Evolutionary conservation across 2,888 invertebrate genomes (phyloP), one percentile per base, ranked within the genome.

Genomic region (Heterodera filipjevi): DNA sequence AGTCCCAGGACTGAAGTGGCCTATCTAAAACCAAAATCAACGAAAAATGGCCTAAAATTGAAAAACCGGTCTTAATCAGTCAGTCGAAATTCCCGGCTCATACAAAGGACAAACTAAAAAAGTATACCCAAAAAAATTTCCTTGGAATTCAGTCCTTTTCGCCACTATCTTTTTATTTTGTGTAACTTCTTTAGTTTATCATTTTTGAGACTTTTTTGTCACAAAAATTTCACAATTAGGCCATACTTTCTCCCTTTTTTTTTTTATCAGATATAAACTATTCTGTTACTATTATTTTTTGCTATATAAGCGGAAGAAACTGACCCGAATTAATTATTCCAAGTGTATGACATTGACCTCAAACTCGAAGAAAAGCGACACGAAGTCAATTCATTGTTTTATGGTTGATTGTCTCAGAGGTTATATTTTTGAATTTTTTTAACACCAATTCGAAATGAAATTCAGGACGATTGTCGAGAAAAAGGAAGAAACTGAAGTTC

Each of bases 401-500:
- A 75, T 75, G 75, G 44, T 75, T 68, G 66, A 75, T 75, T 75
- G 75, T 35, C 75, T 68, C 30, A 75, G 53, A 75, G 75, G 75
- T 75, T n/a, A 14, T 49, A n/a, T 14, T 73, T 46, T 27, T n/a
- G 27, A 73, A 14, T 8, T 35, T 73, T 33, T 27, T 10, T 22
- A 8, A n/a, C 49, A 49, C n/a, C 27, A n/a, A 59, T 5, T 10
- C 59, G 8, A n/a, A 59, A 30, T 30, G 14, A 2, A 30, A 30
- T 88, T 70, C 81, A 88, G 88, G 86, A 84, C 83, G 88, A 86
- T 87, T 87, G 88, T 88, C 88, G 53, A 85, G 84, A 83, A 88
- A 88, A 82, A 85, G 88, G 82, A 89, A 88, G 86, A 88, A 88
- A 86, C 87, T 89, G 88, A 88, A 88, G 88, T 79, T 49, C n/a